Conservation (phyloP, 2,797 vertebrate genomes). For the Phoeniculus purpureus region DNA sequence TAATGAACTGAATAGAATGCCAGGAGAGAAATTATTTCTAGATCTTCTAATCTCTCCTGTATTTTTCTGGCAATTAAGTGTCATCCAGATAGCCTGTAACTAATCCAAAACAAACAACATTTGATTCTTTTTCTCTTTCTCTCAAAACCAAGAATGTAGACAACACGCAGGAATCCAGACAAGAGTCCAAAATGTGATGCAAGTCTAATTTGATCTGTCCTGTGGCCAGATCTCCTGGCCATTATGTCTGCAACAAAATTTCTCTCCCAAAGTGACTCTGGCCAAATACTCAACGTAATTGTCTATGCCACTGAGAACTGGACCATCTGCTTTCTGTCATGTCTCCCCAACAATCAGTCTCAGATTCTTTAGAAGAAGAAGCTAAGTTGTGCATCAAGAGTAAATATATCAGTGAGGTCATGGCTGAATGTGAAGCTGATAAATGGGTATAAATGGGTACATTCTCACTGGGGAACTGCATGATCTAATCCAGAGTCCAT, state of each 20-base stretch:
- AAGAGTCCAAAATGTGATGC: neutral
- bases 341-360: neutral
- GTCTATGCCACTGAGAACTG: neutral
- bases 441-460: neutral
- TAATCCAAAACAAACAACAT: neutral
- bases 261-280: neutral
- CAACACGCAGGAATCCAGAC: neutral
- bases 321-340: neutral
- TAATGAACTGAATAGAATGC: neutral
- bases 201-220: neutral
- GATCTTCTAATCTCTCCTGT: neutral
- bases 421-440: neutral
- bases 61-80: neutral
- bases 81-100: neutral
- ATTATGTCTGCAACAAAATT: neutral
- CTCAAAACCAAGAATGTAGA: neutral
- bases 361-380: neutral
- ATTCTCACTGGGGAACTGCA: neutral
- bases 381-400: neutral
- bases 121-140: neutral
- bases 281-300: neutral
- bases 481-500: accelerated
- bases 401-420: neutral
- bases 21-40: neutral
- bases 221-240: neutral